These are phyloP conservation scores for Psittacula derbiana DNA, from an alignment of 2,797 vertebrate genomes.

Conservation along the genomic window DNA sequence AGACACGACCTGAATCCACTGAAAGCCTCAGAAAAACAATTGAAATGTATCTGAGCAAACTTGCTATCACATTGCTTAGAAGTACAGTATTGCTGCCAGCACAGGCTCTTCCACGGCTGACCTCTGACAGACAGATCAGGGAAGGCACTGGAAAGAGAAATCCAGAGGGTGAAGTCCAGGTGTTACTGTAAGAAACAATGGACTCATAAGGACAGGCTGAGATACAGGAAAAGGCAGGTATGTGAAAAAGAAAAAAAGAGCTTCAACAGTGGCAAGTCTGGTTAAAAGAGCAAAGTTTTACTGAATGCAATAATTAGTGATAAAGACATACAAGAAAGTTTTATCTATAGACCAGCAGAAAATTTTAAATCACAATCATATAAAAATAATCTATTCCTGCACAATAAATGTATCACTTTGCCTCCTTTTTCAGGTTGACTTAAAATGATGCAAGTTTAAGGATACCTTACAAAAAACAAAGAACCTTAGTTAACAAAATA, in stretches of 20 bases:
- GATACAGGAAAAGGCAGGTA: background rate
- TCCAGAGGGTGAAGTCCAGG: background rate
- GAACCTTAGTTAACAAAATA: background rate
- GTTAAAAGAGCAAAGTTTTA: constrained; percentile 30
- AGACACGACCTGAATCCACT: background rate
- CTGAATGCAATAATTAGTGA: background rate
- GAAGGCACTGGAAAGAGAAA: background rate
- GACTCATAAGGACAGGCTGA: background rate
- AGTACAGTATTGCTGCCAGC: background rate
- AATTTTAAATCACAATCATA: constrained; percentile 2
- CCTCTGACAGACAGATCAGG: background rate
- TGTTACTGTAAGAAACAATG: background rate
- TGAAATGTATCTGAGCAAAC: background rate
- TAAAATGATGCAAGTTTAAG: background rate
- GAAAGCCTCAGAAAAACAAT: background rate
- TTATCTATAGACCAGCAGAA: background rate
- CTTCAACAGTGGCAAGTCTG: background rate
- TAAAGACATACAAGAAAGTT: background rate
- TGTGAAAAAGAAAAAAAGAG: background rate
- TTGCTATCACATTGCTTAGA: background rate
- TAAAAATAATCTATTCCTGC: background rate
- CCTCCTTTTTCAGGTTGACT: background rate
- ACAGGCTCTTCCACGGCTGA: background rate
- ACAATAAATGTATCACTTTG: background rate
- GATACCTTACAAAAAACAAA: background rate